phyloP scores from a whole-genome alignment of 2,797 vertebrate species.

The Chelon labrosus region DNA sequence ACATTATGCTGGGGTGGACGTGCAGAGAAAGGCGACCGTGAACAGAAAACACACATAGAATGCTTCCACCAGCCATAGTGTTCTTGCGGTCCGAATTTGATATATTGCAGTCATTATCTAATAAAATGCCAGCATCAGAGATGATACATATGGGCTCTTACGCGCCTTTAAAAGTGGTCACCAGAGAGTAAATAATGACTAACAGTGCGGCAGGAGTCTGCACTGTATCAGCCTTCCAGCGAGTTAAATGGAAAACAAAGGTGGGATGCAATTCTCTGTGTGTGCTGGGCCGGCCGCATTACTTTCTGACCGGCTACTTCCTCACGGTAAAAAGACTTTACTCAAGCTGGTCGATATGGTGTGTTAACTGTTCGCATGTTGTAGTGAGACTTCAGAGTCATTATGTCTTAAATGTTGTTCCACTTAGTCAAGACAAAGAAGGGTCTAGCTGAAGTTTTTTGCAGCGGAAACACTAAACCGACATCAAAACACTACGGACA shows the following conservation, averaged over 20 bases:
- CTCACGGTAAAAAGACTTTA: slow-evolving; percentile 18
- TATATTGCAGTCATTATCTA: slow-evolving; percentile 59
- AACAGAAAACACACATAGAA: slow-evolving; percentile 1
- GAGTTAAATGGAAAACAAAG: slow-evolving; percentile 47
- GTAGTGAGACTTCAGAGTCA: too few species aligned
- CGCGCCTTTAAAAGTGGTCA: slow-evolving; percentile 54
- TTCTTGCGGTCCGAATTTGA: slow-evolving; percentile 41
- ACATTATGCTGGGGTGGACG: slow-evolving; percentile 7
- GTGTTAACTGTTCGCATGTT: slow-evolving; percentile 2
- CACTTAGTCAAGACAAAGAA: too few species aligned
- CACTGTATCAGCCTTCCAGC: slow-evolving; percentile 19
- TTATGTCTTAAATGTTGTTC: too few species aligned
- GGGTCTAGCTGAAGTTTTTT: too few species aligned
- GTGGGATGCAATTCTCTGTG: slow-evolving; percentile 26
- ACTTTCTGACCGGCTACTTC: slow-evolving; percentile 21
- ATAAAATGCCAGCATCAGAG: slow-evolving; percentile 58
- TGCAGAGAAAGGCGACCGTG: slow-evolving; percentile 16
- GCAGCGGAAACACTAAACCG: too few species aligned
- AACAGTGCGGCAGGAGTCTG: slow-evolving; percentile 17
- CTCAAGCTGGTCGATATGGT: background rate
- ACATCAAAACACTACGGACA: too few species aligned
- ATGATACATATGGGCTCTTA: slow-evolving; percentile 57
- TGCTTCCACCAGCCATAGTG: slow-evolving; percentile 12
- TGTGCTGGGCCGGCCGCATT: background rate
- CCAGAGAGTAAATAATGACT: slow-evolving; percentile 59